These are phyloP conservation scores for Symphodus melops DNA, from an alignment of 2,113 vertebrate genomes.

Conservation along the genomic window DNA sequence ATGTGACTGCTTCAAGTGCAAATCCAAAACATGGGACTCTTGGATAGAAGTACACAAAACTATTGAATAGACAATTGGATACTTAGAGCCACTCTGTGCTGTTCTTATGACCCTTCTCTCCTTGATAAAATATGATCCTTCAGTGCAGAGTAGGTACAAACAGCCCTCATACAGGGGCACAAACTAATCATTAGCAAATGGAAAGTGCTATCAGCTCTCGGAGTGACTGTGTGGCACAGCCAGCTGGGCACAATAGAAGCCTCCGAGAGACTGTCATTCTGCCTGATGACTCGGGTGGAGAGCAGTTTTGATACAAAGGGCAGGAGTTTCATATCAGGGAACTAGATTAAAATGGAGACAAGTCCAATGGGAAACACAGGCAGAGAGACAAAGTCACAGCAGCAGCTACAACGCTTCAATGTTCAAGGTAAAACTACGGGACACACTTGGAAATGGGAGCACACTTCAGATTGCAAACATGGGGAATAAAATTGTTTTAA, in stretches of 20 bases:
- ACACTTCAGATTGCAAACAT: too few relatives aligned
- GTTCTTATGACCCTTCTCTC: slow-evolving; percentile 44
- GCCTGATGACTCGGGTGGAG: slow-evolving; percentile 14
- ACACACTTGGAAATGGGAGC: too few relatives aligned
- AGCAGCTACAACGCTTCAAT: background rate
- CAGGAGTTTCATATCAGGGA: slow-evolving; percentile 27
- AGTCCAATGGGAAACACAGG: slow-evolving; percentile 6
- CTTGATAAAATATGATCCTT: slow-evolving; percentile 51
- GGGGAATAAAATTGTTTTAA: too few relatives aligned
- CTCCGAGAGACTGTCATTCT: slow-evolving; percentile 34
- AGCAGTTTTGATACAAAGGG: slow-evolving; percentile 28
- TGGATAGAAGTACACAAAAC: slow-evolving; percentile 36
- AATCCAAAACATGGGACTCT: slow-evolving; percentile 16
- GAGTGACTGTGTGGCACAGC: slow-evolving; percentile 41
- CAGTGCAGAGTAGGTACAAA: slow-evolving; percentile 52
- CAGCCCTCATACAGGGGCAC: slow-evolving; percentile 38
- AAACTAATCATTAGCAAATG: slow-evolving; percentile 63
- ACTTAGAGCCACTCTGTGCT: slow-evolving; percentile 32
- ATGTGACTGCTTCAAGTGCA: slow-evolving; percentile 19
- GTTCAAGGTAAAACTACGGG: background rate
- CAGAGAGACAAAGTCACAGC: background rate
- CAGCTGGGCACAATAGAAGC: slow-evolving; percentile 40
- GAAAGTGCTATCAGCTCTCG: slow-evolving; percentile 51
- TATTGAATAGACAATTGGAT: slow-evolving; percentile 36
- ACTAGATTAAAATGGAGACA: slow-evolving; percentile 33